Conservation (phyloP, 2,113 vertebrate genomes). For the Ellobius talpinus region DNA sequence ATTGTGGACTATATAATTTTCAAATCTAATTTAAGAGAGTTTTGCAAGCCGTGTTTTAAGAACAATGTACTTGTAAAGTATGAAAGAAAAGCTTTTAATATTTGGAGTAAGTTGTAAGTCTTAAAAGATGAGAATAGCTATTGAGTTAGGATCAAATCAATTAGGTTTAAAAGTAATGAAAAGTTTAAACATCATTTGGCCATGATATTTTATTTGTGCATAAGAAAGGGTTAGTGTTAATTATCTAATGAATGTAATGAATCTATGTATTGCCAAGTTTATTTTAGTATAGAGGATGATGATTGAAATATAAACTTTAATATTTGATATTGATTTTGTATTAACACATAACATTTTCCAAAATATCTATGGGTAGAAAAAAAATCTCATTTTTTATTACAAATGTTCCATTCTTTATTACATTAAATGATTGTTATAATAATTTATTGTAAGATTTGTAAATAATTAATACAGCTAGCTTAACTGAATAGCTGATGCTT, state of each 20-base stretch:
- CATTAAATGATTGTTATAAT: not conserved
- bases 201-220: not conserved
- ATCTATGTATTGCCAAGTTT: not conserved
- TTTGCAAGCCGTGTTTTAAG: not conserved
- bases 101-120: not conserved
- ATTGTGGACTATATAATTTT: not conserved
- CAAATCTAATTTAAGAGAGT: not conserved
- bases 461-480: slow-evolving; percentile 32
- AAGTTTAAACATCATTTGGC: not conserved
- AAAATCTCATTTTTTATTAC: not conserved
- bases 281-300: not conserved
- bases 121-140: slow-evolving; percentile 19
- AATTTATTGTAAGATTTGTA: slow-evolving; percentile 38
- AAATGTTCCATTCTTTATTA: not conserved
- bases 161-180: not conserved
- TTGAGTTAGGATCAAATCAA: not conserved
- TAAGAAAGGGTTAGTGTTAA: not conserved
- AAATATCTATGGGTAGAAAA: not conserved
- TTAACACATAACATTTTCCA: slow-evolving; percentile 21
- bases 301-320: not conserved
- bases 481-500: not conserved
- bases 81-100: not conserved
- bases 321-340: not conserved
- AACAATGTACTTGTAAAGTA: not conserved
- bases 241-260: not conserved